Percentiles rank a stretch among this genome's conserved stretches.
phyloP scores from a whole-genome alignment of 2,888 invertebrate species.

The Deroplatys truncata region DNA sequence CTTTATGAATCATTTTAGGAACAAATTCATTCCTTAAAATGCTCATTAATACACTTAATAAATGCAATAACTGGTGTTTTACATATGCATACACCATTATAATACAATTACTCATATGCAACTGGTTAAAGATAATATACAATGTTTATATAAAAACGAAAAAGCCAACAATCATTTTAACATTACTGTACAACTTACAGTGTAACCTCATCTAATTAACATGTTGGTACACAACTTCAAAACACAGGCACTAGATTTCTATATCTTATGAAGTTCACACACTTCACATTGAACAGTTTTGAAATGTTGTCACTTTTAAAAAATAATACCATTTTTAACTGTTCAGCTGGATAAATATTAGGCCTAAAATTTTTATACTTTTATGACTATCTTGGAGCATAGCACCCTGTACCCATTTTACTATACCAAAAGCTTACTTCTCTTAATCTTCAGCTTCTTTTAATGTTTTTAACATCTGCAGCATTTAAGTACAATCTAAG shows the following conservation, averaged over 20 bases:
- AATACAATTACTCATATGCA: background rate
- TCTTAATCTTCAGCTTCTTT: background rate
- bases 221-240: background rate
- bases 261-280: background rate
- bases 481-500: background rate
- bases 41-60: background rate
- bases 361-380: background rate
- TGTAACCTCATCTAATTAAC: background rate
- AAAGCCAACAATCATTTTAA: background rate
- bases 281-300: background rate
- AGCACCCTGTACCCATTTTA: background rate
- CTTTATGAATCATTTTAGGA: background rate
- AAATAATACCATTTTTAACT: background rate
- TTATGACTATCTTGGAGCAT: background rate
- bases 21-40: background rate
- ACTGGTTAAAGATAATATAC: background rate
- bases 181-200: background rate
- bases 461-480: background rate
- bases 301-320: background rate
- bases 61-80: background rate
- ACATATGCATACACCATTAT: background rate
- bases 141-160: background rate
- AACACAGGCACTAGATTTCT: background rate
- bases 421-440: background rate
- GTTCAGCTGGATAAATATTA: background rate